Conservation (phyloP, 2,797 vertebrate genomes). For the Alcedo quadribrachys region DNA sequence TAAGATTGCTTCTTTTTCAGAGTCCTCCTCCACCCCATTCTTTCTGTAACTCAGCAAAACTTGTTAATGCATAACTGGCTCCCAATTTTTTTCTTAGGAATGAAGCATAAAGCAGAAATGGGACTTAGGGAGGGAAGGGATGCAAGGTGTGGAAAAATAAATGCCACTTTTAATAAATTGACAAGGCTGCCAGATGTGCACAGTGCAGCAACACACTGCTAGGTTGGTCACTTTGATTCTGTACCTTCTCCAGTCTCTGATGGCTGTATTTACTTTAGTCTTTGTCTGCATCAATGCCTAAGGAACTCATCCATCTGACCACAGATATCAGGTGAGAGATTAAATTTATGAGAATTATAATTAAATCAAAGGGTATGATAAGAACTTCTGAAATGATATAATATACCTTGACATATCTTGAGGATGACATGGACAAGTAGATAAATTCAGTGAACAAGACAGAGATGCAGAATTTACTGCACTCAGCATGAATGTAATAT, state of each 20-base stretch:
- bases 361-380: background rate
- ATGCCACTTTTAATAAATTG: background rate
- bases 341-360: background rate
- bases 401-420: background rate
- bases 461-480: background rate
- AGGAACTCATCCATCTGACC: background rate
- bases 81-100: background rate
- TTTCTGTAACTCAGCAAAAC: background rate
- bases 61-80: background rate
- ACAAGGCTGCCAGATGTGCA: background rate
- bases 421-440: background rate
- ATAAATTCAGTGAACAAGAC: background rate
- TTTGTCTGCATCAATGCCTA: rapidly evolving
- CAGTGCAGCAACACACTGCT: background rate
- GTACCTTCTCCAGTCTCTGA: background rate
- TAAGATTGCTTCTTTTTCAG: background rate
- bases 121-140: background rate
- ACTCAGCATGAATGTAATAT: background rate
- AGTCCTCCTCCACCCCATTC: background rate
- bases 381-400: background rate
- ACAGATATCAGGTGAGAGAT: background rate
- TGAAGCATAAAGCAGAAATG: background rate
- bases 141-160: background rate
- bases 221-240: background rate
- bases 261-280: rapidly evolving